These are phyloP conservation scores for Actias luna DNA, from an alignment of 2,888 invertebrate species.

Conservation along the genomic window DNA sequence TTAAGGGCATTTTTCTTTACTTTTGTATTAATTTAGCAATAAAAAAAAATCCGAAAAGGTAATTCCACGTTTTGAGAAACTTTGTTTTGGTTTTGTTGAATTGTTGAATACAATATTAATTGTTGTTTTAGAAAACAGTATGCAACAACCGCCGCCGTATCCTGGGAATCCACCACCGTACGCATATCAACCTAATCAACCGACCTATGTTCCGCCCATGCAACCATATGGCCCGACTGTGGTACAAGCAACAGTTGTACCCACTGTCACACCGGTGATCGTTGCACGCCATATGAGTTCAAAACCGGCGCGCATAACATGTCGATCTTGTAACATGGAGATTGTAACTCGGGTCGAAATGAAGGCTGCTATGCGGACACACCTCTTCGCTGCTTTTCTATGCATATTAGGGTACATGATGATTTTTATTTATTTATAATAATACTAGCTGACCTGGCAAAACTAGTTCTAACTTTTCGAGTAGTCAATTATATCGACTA, in stretches of 20 bases:
- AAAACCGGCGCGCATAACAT: constrained; percentile 45
- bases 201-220: constrained; percentile 1
- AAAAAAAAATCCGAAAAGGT: too few relatives aligned
- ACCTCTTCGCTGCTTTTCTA: constrained; percentile 75
- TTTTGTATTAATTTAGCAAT: too few relatives aligned
- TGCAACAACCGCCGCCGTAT: constrained; percentile 5
- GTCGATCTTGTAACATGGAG: constrained; percentile 68
- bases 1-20: too few relatives aligned
- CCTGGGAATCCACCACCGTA: constrained; percentile 15
- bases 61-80: too few relatives aligned
- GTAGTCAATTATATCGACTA: too few relatives aligned
- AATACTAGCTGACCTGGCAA: background rate
- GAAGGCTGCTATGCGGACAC: constrained; percentile 73
- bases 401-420: constrained; percentile 63
- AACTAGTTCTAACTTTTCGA: too few relatives aligned
- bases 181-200: background rate
- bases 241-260: constrained; percentile 22
- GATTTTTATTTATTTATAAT: background rate
- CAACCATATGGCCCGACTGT: constrained; percentile 15
- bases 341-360: constrained; percentile 64
- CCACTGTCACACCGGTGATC: constrained; percentile 24
- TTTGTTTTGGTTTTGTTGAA: too few relatives aligned
- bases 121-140: background rate
- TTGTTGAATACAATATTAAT: background rate
- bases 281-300: constrained; percentile 45